Conservation (phyloP, 2,113 vertebrate genomes). For the Theristicus caerulescens region DNA sequence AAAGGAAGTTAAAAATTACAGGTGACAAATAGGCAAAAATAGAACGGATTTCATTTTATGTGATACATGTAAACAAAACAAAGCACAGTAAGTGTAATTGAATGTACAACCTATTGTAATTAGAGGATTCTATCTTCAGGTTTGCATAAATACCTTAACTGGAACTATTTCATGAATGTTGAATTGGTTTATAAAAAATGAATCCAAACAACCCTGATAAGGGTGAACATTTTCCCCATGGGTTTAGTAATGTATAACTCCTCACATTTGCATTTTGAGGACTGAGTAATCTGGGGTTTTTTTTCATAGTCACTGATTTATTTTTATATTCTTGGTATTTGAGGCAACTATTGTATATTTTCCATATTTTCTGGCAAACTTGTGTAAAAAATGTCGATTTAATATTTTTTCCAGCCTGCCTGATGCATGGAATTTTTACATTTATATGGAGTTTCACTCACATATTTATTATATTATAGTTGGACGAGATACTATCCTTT, state of each 20-base stretch:
- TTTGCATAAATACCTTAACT: background rate
- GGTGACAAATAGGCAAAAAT: background rate
- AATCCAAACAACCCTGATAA: background rate
- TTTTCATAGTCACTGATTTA: background rate
- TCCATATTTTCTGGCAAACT: background rate
- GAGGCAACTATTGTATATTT: background rate
- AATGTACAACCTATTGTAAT: background rate
- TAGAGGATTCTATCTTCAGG: background rate
- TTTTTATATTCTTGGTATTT: background rate
- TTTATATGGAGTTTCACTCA: background rate
- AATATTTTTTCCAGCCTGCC: background rate
- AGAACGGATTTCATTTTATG: background rate
- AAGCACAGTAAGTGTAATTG: background rate
- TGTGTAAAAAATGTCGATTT: background rate
- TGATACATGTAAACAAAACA: background rate
- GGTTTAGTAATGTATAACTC: background rate
- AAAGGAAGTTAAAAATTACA: background rate
- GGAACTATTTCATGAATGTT: background rate
- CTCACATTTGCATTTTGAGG: background rate
- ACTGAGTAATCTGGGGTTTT: background rate
- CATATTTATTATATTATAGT: background rate
- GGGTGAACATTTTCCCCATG: background rate
- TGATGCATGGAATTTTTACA: background rate
- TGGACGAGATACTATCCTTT: background rate
- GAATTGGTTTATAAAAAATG: background rate